These are phyloP conservation scores for Eupsittula cactorum DNA, from an alignment of 2,113 vertebrate species.

Conservation along the genomic window DNA sequence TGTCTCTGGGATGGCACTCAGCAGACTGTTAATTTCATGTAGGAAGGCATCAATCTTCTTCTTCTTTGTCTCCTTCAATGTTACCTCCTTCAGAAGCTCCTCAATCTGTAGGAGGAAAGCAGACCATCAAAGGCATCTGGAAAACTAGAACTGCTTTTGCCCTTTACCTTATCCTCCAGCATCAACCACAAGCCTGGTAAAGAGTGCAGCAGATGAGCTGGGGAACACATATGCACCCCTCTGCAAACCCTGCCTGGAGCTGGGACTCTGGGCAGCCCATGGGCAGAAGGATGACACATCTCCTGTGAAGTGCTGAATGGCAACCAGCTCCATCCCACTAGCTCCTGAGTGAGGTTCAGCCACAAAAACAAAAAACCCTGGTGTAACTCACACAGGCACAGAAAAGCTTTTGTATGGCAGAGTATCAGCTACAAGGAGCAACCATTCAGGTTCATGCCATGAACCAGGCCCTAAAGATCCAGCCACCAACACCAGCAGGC, in stretches of 20 bases:
- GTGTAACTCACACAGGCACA: accelerated
- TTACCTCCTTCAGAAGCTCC: conserved; percentile 92
- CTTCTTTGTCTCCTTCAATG: conserved; percentile 86
- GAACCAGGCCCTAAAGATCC: not conserved
- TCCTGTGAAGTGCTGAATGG: not conserved
- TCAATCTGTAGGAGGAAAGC: conserved; percentile 79
- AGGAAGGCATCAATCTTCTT: conserved; percentile 84
- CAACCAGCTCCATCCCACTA: not conserved
- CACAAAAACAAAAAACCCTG: accelerated
- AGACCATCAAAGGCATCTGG: not conserved
- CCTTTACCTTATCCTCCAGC: not conserved
- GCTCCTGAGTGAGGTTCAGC: not conserved
- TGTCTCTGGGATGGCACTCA: conserved; percentile 79
- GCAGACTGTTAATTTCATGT: conserved; percentile 76
- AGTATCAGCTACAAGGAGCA: not conserved
- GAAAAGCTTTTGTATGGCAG: accelerated
- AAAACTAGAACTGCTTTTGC: not conserved
- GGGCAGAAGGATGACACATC: not conserved
- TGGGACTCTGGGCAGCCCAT: accelerated
- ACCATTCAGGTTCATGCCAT: accelerated
- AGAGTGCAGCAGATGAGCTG: not conserved
- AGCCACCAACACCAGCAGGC: not conserved
- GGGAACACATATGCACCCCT: not conserved
- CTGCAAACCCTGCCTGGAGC: not conserved
- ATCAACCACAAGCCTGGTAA: accelerated